Conservation (phyloP, 1,140 invertebrate species). For the Carposina sasakii region DNA sequence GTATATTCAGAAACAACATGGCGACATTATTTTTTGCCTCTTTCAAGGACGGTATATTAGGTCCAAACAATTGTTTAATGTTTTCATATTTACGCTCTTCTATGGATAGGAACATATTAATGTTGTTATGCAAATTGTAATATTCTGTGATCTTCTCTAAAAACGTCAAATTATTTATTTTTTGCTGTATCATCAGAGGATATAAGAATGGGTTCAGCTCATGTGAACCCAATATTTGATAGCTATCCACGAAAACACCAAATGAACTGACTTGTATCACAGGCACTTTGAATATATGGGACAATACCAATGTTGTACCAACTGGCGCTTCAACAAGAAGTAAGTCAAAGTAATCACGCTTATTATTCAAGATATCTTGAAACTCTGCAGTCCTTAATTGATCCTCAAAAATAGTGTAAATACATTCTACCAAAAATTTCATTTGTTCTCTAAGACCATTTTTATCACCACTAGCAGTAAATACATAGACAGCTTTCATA, state of each 20-base stretch:
- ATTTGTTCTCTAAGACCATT: background rate
- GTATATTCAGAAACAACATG: constrained; percentile 69
- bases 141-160: constrained; percentile 3
- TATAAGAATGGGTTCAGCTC: background rate
- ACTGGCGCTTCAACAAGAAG: background rate
- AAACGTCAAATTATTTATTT: constrained; percentile 1
- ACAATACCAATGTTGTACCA: background rate
- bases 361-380: background rate
- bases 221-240: background rate
- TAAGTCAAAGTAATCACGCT: constrained; percentile 7
- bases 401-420: background rate
- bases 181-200: background rate
- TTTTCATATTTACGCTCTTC: no score
- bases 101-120: background rate
- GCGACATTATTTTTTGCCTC: constrained; percentile 39
- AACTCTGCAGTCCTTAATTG: background rate
- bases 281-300: constrained; percentile 1
- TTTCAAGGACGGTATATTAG: constrained; percentile 36
- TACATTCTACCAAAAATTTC: background rate
- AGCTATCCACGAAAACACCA: background rate
- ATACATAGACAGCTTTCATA: background rate
- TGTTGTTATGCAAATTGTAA: background rate
- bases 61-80: constrained; percentile 24
- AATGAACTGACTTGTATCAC: constrained; percentile 2
- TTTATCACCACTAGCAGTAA: background rate